These are phyloP conservation scores for Cheilosia scutellata DNA, from an alignment of 2,888 invertebrate species.

Conservation along the genomic window DNA sequence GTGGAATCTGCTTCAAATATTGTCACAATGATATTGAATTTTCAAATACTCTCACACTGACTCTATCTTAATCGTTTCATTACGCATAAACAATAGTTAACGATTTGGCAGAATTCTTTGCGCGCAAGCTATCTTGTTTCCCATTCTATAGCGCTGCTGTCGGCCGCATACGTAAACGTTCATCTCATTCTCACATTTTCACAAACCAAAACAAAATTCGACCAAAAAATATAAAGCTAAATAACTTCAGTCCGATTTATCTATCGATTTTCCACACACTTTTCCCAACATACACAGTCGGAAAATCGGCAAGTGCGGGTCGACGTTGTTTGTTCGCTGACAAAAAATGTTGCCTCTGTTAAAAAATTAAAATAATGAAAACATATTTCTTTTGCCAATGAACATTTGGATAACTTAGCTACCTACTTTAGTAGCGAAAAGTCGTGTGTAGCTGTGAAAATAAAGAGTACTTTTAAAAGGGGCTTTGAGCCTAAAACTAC, in stretches of 20 bases:
- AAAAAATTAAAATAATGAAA: slow-evolving; percentile 22
- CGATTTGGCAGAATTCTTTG: slow-evolving; percentile 56
- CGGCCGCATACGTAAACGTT: neutral
- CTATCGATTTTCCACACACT: slow-evolving; percentile 73
- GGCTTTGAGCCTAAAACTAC: too few relatives aligned
- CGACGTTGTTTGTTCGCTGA: slow-evolving; percentile 74
- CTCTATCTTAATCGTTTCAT: slow-evolving; percentile 5
- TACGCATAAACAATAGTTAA: slow-evolving; percentile 69
- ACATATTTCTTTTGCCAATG: slow-evolving; percentile 2
- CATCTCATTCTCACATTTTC: slow-evolving; percentile 64
- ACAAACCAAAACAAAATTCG: slow-evolving; percentile 39
- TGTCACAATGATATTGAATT: neutral
- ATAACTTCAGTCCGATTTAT: slow-evolving; percentile 71
- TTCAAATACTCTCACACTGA: neutral
- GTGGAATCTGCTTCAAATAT: neutral
- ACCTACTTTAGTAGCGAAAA: too few relatives aligned
- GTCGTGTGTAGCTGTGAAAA: too few relatives aligned
- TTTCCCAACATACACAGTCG: slow-evolving; percentile 68
- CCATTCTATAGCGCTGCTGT: slow-evolving; percentile 38
- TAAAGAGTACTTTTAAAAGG: too few relatives aligned
- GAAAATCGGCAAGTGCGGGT: slow-evolving; percentile 75
- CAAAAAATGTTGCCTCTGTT: slow-evolving; percentile 56
- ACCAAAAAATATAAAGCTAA: slow-evolving; percentile 50
- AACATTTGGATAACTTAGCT: neutral
- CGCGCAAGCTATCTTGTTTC: slow-evolving; percentile 63